These are phyloP conservation scores for Pyrgus malvae DNA, from an alignment of 2,888 invertebrate species.

Conservation along the genomic window DNA sequence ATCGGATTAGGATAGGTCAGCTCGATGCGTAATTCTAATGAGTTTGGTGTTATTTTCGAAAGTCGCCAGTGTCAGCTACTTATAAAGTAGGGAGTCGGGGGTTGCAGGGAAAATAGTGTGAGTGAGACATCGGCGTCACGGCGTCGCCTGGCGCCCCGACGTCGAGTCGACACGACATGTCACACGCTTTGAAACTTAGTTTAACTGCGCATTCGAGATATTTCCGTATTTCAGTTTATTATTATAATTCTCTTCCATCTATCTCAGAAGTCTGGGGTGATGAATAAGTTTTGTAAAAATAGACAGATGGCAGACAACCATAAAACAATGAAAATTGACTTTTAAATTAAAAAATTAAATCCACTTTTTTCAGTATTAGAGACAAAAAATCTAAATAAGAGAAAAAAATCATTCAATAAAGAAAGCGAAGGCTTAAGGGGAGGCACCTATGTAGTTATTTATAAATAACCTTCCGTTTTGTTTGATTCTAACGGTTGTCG, in stretches of 20 bases:
- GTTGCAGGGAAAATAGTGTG: constrained; percentile 6
- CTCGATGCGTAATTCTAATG: constrained; percentile 7
- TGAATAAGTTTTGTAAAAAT: no score
- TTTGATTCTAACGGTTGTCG: no score
- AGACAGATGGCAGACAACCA: no score
- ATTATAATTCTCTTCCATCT: neutral
- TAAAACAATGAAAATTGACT: no score
- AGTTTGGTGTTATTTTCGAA: constrained; percentile 15
- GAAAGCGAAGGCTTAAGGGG: no score
- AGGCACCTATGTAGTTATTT: no score
- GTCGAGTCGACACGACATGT: constrained; percentile 9
- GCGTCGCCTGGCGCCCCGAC: constrained; percentile 3
- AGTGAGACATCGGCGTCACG: constrained; percentile 18
- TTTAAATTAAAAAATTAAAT: no score
- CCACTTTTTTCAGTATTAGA: no score
- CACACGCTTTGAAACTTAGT: neutral
- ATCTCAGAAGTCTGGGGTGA: no score
- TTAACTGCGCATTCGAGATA: neutral
- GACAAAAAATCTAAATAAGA: no score
- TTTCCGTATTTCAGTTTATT: neutral
- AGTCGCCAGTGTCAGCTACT: constrained; percentile 9
- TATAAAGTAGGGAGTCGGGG: constrained; percentile 1
- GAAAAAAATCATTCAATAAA: no score
- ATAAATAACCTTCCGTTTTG: no score
- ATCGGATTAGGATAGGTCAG: neutral